phyloP scores from a whole-genome alignment of 1,140 invertebrate species.

The Neoseiulus cucumeris region DNA sequence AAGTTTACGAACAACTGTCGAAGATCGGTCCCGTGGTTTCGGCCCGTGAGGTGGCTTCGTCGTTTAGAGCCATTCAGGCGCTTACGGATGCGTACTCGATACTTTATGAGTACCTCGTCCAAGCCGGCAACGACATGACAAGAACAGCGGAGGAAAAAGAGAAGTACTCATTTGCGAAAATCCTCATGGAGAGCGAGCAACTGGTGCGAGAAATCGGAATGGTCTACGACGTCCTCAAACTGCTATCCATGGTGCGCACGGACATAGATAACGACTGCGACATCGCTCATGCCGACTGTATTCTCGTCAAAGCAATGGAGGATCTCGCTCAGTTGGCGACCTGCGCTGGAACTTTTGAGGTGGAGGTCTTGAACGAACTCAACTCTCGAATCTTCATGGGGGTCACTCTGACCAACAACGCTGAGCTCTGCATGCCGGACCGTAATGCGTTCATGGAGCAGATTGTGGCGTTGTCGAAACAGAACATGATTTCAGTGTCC shows the following conservation, averaged over 20 bases:
- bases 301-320: slow-evolving; percentile 1
- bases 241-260: not conserved
- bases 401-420: not conserved
- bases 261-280: not conserved
- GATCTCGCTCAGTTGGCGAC: not conserved
- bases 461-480: not conserved
- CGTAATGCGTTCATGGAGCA: not conserved
- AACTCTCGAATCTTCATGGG: not conserved
- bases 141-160: not conserved
- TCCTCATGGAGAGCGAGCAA: slow-evolving; percentile 6
- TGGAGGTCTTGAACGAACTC: not conserved
- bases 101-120: not conserved
- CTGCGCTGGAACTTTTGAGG: not conserved
- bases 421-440: not conserved
- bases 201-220: not conserved
- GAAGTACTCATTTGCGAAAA: slow-evolving; percentile 2
- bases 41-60: not conserved
- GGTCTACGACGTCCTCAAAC: not conserved
- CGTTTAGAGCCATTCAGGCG: not conserved
- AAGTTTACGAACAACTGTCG: not conserved
- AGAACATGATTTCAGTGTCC: slow-evolving; percentile 6
- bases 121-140: not conserved
- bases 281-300: not conserved
- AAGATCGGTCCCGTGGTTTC: not conserved
- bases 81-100: not conserved